Evolutionary conservation across 2,113 vertebrate genomes (phyloP).

Genomic region (Nymphicus hollandicus): DNA sequence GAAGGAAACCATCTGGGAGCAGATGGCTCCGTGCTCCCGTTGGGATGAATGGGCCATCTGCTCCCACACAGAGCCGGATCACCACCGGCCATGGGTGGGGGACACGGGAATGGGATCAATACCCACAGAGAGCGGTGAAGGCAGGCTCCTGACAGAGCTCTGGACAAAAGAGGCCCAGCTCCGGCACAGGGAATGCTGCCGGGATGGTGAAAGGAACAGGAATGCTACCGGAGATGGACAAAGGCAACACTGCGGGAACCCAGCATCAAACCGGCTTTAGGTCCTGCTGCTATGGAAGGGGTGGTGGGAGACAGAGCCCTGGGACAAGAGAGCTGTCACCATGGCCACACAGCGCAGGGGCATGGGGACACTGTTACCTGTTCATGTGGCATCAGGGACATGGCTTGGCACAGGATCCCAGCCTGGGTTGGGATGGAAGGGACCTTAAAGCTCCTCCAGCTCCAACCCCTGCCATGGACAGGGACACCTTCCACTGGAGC

Average conservation of each 20-base stretch:
- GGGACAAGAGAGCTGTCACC: neutral
- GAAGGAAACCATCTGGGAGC: neutral
- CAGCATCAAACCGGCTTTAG: neutral
- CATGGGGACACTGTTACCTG: rapidly evolving
- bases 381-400: too few species aligned
- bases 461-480: too few species aligned
- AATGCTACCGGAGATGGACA: neutral
- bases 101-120: neutral
- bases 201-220: neutral
- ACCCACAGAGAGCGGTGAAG: neutral
- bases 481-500: too few species aligned
- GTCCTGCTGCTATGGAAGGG: too few species aligned
- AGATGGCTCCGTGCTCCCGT: neutral
- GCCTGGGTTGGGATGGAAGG: too few species aligned
- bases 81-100: neutral
- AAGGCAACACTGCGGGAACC: neutral
- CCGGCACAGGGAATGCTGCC: rapidly evolving
- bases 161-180: neutral
- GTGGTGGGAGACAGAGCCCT: neutral
- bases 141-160: neutral
- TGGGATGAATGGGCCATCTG: neutral
- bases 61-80: rapidly evolving
- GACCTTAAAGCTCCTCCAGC: too few species aligned
- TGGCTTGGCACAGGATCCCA: too few species aligned
- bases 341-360: neutral